A percentile compares a stretch with the other conserved stretches of the same genome.
phyloP scores from a whole-genome alignment of 1,140 invertebrate genomes.

The Hermatobates lingyangjiaoensis region DNA sequence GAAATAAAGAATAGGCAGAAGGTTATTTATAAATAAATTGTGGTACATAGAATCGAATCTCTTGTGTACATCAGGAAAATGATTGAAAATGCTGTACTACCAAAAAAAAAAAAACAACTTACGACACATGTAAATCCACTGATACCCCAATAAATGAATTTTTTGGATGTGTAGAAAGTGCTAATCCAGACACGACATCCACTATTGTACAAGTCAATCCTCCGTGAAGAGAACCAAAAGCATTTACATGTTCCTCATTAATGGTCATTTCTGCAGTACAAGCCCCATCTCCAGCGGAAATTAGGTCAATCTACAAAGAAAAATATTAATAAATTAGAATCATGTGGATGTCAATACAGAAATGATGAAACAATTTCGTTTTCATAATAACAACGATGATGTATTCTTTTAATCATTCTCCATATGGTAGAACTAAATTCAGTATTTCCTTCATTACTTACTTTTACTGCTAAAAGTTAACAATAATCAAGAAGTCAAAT shows the following conservation, averaged over 20 bases:
- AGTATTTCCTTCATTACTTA: too few relatives aligned
- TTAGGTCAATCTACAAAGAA: conserved; percentile 39
- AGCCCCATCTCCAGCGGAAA: conserved; percentile 43
- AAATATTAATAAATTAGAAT: background rate
- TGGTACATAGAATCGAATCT: background rate
- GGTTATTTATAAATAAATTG: background rate
- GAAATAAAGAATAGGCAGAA: conserved; percentile 18
- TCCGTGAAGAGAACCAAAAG: conserved; percentile 56
- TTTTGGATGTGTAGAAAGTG: conserved; percentile 44
- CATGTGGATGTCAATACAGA: too few relatives aligned
- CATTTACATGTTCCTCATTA: conserved; percentile 53
- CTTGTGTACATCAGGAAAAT: background rate
- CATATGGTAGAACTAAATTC: too few relatives aligned
- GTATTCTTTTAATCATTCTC: too few relatives aligned
- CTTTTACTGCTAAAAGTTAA: too few relatives aligned
- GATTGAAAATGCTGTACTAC: too few relatives aligned
- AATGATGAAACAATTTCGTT: too few relatives aligned
- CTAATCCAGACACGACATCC: conserved; percentile 64
- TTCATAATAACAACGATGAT: too few relatives aligned
- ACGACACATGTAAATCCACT: conserved; percentile 52
- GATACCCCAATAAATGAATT: conserved; percentile 44
- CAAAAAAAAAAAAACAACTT: conserved; percentile 24
- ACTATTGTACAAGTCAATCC: conserved; percentile 64
- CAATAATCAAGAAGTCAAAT: too few relatives aligned
- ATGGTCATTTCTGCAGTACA: conserved; percentile 59